Evolutionary conservation across 30 jellyfish, hydroid and myxozoan genomes (phyloP).

Genomic region (Rhopilema esculentum): DNA sequence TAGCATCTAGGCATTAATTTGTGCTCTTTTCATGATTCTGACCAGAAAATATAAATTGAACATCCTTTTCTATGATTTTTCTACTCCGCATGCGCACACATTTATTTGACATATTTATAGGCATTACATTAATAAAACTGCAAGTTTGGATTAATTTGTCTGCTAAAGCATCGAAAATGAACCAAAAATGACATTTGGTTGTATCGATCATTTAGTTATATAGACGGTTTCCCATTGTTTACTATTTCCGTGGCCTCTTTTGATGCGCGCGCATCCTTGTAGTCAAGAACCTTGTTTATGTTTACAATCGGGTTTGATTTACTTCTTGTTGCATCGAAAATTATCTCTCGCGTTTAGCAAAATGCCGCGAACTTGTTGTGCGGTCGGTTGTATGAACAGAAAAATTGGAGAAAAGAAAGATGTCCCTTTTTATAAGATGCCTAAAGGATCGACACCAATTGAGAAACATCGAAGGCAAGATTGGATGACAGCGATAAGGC

Average conservation of each 20-base stretch:
- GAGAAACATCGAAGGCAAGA: conserved; percentile 41
- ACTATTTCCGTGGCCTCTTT: not conserved
- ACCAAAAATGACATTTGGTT: no score
- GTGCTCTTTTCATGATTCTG: no score
- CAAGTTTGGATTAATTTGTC: no score
- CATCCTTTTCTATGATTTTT: no score
- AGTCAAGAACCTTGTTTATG: conserved; percentile 12
- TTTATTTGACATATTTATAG: no score
- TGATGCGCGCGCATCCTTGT: conserved; percentile 54
- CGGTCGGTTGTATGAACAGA: conserved; percentile 22
- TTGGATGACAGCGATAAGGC: conserved; percentile 45
- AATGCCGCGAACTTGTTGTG: conserved; percentile 74
- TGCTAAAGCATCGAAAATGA: no score
- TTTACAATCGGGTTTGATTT: not conserved
- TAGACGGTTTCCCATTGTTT: no score
- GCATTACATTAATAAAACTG: no score
- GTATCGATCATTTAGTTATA: no score
- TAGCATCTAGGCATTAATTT: no score
- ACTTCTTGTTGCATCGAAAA: not conserved
- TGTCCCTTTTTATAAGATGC: conserved; percentile 41
- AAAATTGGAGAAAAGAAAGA: not conserved
- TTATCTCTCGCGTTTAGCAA: conserved; percentile 3
- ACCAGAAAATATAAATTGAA: no score
- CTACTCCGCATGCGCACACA: no score
- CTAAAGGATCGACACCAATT: conserved; percentile 46